Evolutionary conservation across 2,113 vertebrate species (phyloP), one percentile per base, ranked within the genome.

Genomic region (Cebidichthys violaceus): DNA sequence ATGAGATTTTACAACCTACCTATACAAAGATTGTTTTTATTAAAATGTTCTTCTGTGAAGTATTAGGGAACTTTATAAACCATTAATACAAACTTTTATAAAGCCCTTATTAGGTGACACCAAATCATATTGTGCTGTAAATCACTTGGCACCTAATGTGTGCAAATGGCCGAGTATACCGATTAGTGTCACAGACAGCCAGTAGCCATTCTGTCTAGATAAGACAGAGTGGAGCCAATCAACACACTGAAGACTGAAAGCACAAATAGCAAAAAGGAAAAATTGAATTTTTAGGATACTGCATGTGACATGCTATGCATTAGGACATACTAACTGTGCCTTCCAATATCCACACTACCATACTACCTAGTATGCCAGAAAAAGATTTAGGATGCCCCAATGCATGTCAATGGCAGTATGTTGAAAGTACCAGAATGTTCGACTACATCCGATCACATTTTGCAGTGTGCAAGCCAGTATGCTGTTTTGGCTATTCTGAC

Each of bases 221-320:
- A 79, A 72, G 27, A 62, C 45, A 37, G 33, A 74, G 45, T 20
- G n/a, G 50, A 71, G 41, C 64, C 60, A 27, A 75, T 67, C 29
- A 54, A 69, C 31, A 70, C 15, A 57, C 43, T 39, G n/a, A 71
- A 15, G 59, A 18, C 13, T 9, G 3, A 65, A 33, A n/a, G 14
- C n/a, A 61, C 10, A n/a, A 6, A 39, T 9, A 39, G 37, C 37
- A 39, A 39, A 33, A 33, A 33, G 33, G 33, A 33, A 33, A 33
- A 33, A 33, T 33, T n/a, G n/a, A n/a, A 37, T 37, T 52, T 52
- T 52, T 20, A 22, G 20, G 50, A 22, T 22, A 52, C 20, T 52
- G 50, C 20, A 22, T 52, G 22, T 22, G 6, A 50, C 47, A 50
- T 50, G 47, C 18, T 20, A 22, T 1, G 47, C 22, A 20, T 50